These are phyloP conservation scores for Euphydryas editha DNA, from an alignment of 2,888 invertebrate genomes.

Conservation along the genomic window DNA sequence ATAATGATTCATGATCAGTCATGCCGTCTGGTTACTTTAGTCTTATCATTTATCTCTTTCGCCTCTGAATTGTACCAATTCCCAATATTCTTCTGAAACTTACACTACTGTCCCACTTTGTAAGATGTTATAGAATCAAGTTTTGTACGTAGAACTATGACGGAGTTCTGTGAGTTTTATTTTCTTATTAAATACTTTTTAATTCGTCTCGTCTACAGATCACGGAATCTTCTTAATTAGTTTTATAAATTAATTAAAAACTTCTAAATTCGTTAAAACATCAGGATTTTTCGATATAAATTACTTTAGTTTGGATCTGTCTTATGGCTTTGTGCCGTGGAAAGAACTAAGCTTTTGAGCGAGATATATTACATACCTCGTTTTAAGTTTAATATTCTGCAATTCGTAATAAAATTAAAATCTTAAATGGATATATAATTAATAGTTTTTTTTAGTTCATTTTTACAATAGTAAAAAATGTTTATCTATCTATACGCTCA, in stretches of 20 bases:
- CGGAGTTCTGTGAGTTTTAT: slow-evolving; percentile 33
- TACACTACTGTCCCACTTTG: slow-evolving; percentile 37
- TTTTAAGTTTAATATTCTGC: neutral
- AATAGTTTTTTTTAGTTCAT: too few species aligned
- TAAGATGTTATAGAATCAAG: slow-evolving; percentile 35
- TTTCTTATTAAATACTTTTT: slow-evolving; percentile 36
- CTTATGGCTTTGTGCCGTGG: neutral
- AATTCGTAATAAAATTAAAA: too few species aligned
- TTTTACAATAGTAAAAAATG: too few species aligned
- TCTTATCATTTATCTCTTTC: neutral
- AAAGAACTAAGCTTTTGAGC: neutral
- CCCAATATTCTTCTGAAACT: slow-evolving; percentile 27
- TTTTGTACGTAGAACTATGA: slow-evolving; percentile 25
- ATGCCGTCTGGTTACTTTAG: too few species aligned
- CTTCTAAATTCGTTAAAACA: slow-evolving; percentile 15
- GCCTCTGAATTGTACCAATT: slow-evolving; percentile 8
- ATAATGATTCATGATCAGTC: too few species aligned
- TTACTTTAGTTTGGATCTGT: neutral
- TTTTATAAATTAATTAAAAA: slow-evolving; percentile 34
- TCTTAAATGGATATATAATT: too few species aligned
- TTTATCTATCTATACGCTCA: too few species aligned
- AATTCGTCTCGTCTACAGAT: slow-evolving; percentile 28
- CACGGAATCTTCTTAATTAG: slow-evolving; percentile 33
- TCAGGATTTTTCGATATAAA: neutral
- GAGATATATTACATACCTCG: neutral